Evolutionary conservation across 2,888 invertebrate species (phyloP).

Genomic region (Acrobasis consociella): DNA sequence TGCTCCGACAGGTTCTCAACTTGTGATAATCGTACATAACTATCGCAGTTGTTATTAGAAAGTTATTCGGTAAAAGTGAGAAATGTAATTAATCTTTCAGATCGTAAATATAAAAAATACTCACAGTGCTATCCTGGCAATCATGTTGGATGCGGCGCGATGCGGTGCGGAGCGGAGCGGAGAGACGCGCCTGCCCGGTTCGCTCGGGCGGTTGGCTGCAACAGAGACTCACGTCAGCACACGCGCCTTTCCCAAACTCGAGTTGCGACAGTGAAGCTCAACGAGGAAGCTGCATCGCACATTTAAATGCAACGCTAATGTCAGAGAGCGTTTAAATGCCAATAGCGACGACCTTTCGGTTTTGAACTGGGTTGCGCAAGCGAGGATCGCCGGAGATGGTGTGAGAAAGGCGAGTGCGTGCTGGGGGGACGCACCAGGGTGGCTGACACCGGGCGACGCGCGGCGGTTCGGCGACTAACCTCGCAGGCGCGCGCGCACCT

Average conservation of each 20-base stretch:
- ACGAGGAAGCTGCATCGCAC: slow-evolving; percentile 80
- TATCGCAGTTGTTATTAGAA: slow-evolving; percentile 59
- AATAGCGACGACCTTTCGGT: slow-evolving; percentile 80
- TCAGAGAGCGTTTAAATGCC: slow-evolving; percentile 82
- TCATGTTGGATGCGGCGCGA: slow-evolving; percentile 52
- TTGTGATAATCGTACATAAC: slow-evolving; percentile 39
- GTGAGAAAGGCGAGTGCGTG: slow-evolving; percentile 75
- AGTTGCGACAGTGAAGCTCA: slow-evolving; percentile 79
- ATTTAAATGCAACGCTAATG: slow-evolving; percentile 80
- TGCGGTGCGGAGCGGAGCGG: slow-evolving; percentile 38
- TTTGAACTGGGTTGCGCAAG: slow-evolving; percentile 76
- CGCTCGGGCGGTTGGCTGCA: slow-evolving; percentile 70
- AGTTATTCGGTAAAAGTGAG: slow-evolving; percentile 49
- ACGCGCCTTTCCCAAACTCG: slow-evolving; percentile 78
- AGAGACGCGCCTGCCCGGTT: slow-evolving; percentile 57
- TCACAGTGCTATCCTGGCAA: slow-evolving; percentile 72
- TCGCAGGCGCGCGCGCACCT: slow-evolving; percentile 74
- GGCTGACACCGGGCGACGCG: slow-evolving; percentile 69
- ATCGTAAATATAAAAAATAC: slow-evolving; percentile 42
- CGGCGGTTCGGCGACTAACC: slow-evolving; percentile 80
- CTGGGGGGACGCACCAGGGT: slow-evolving; percentile 62
- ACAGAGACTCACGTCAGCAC: slow-evolving; percentile 77
- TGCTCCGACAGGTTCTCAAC: slow-evolving; percentile 45
- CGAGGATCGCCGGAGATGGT: slow-evolving; percentile 73
- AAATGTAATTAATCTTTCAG: slow-evolving; percentile 23